Evolutionary conservation across 2,888 invertebrate species (phyloP), one percentile per base, ranked within the genome.

Genomic region (Apoda limacodes): DNA sequence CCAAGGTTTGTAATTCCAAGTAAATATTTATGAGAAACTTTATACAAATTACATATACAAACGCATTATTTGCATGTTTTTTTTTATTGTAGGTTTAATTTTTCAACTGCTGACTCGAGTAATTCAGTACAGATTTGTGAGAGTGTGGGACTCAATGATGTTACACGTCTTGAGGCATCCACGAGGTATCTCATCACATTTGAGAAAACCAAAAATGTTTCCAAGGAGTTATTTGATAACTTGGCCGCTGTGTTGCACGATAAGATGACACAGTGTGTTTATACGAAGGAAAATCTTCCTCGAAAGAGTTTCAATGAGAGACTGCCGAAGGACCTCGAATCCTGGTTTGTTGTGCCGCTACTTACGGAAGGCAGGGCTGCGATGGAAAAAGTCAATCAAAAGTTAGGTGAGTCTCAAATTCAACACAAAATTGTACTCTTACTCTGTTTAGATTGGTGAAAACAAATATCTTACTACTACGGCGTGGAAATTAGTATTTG

Each of bases 41-140:
- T n/a, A n/a, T n/a, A n/a, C n/a, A 9, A 25, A 15, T 6, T 23
- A 5, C 28, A 5, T n/a, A 14, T 22, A 3, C 13, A 4, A 2
- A 13, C 14, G 1, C 12, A 22, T 13, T 10, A 22, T 2, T 11
- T 30, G 22, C 27, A 12, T 10, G 22, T 7, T 27, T 28, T 10
- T 10, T n/a, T n/a, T n/a, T n/a, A n/a, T 67, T 72, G 44, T 59
- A 89, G 95, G 47, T 88, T 95, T 48, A 95, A 95, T 69, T 97
- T 97, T 64, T 95, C 95, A 9, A 98, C 98, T 21, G 90, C 98
- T 0, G 93, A 93, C 62, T 97, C 96, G 1, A 97, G 95, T 45
- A 98, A 98, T 72, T 94, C 95, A 14, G 92, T 98, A 1, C 95
- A 96, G 30, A 97, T 98, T 46, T 96, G 95, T 60, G 87, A 88